phyloP scores from a whole-genome alignment of 1,140 invertebrate species.

The Drosophila hydei region DNA sequence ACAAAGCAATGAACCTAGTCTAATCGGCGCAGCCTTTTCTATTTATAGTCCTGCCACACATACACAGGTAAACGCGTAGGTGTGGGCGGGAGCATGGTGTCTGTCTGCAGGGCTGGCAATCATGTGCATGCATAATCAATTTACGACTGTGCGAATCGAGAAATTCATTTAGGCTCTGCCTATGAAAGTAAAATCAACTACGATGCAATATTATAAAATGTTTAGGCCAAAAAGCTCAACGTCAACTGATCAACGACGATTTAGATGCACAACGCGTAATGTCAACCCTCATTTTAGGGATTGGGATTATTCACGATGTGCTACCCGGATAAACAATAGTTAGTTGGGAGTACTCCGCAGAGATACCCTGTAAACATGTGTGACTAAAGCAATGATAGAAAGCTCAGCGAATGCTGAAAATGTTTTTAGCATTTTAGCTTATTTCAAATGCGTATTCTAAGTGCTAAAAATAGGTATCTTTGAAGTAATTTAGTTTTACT shows the following conservation, averaged over 20 bases:
- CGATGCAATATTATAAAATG: constrained; percentile 46
- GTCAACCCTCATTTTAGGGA: constrained; percentile 14
- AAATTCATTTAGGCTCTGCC: constrained; percentile 51
- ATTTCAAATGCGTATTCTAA: too few species aligned
- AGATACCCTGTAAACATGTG: background rate
- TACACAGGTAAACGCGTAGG: background rate
- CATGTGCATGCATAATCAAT: constrained; percentile 71
- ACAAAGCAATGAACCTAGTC: constrained; percentile 52
- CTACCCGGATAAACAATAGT: constrained; percentile 1
- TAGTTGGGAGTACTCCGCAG: background rate
- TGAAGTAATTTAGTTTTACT: too few species aligned
- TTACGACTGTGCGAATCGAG: constrained; percentile 57
- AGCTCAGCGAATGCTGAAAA: too few species aligned
- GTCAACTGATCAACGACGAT: constrained; percentile 55
- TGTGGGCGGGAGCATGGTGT: too few species aligned
- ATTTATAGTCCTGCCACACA: constrained; percentile 58
- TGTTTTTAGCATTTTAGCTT: too few species aligned
- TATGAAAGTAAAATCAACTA: constrained; percentile 62
- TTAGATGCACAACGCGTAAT: constrained; percentile 60
- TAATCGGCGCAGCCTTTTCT: constrained; percentile 53
- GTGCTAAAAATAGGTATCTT: too few species aligned
- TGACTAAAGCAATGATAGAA: too few species aligned
- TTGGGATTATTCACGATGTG: constrained; percentile 38
- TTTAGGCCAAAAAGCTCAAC: constrained; percentile 37
- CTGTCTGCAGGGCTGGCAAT: constrained; percentile 15